Conservation (phyloP, 2,888 invertebrate genomes). For the Ophion ventricosus region DNA sequence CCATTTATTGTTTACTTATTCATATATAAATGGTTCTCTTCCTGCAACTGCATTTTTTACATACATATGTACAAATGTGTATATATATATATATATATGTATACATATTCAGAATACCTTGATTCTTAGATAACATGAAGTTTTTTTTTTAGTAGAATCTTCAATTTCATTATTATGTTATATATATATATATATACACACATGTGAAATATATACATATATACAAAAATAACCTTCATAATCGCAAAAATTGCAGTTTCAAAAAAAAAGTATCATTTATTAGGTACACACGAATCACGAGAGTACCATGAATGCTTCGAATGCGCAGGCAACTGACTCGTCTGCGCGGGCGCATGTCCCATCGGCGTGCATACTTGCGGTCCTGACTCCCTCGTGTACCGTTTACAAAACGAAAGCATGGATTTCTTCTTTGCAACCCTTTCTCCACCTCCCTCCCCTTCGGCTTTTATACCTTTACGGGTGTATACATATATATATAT, state of each 20-base stretch:
- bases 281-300: not conserved
- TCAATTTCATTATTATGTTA: too few species aligned
- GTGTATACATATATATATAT: not conserved
- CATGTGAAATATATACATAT: not conserved
- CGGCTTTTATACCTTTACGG: not conserved
- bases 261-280: not conserved
- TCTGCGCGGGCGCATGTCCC: constrained; percentile 17
- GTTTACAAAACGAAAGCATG: constrained; percentile 20
- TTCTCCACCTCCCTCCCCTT: not conserved
- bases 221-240: not conserved
- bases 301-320: not conserved
- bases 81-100: too few species aligned
- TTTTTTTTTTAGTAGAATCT: too few species aligned
- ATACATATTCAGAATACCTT: too few species aligned
- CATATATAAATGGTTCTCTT: too few species aligned
- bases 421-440: constrained; percentile 19
- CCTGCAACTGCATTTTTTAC: too few species aligned
- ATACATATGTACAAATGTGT: too few species aligned
- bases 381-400: constrained; percentile 21
- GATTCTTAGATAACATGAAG: too few species aligned
- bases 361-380: constrained; percentile 12
- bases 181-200: not conserved
- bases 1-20: not conserved
- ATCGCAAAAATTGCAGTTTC: not conserved
- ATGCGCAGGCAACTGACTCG: constrained; percentile 6